Base-by-base conservation (phyloP, 2,888 invertebrate genomes). In the Eupithecia subfuscata region DNA sequence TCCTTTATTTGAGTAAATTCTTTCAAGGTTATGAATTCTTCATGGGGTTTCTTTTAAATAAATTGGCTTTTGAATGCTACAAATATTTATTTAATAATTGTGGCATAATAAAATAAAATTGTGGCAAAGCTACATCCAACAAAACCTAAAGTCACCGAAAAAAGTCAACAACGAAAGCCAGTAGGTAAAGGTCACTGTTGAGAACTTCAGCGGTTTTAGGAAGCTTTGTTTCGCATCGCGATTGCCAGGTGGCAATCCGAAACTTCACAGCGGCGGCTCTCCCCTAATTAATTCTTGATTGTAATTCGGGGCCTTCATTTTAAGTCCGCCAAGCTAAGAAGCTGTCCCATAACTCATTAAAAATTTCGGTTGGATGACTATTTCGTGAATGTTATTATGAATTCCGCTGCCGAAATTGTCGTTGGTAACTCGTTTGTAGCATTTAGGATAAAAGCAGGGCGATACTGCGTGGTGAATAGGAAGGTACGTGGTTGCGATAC, bases 231-330 rank as follows among this genome's bases (percentile, higher is more conserved):
- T 86, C 80, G 85, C 84, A 84, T 85, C 85, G 75, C 79, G 83
- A 85, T 84, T 84, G 84, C 85, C 89, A 90, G 89, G 88, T 91
- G 90, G 86, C 82, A 86, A 84, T 86, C 85, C 78, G 80, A 84
- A 91, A 91, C 84, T 90, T 91, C 88, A 85, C 85, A 86, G 88
- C 86, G 84, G 82, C 81, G 82, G 82, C 84, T 83, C 81, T 84
- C 84, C 82, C 84, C 84, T 90, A 89, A 90, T 91, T 90, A 90
- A 90, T 90, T 90, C 86, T 88, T 87, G 85, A 79, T 85, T 86
- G 81, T 87, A 85, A 87, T 87, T 88, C 83, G 79, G 78, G 81
- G 82, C 79, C 68, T 84, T 87, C 83, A 82, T 85, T 88, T 84
- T 81, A 82, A 86, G 82, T 85, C 82, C 78, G 79, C 83, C 76